Conservation (phyloP, 1,140 invertebrate genomes). For the Zaprionus inermis region DNA sequence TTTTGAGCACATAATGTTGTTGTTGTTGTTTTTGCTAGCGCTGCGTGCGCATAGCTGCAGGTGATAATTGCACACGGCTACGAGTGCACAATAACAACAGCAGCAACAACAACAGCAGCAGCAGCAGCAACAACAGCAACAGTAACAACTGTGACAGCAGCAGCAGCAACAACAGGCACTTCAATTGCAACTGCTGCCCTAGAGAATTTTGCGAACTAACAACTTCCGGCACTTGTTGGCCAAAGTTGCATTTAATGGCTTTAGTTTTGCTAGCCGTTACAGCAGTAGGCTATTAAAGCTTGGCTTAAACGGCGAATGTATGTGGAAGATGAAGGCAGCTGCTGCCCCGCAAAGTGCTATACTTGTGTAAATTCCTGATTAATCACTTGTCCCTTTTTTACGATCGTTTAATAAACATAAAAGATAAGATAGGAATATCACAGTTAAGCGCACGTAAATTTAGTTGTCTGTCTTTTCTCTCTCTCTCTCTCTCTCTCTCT, state of each 20-base stretch:
- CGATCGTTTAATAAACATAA: too few species aligned
- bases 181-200: slow-evolving; percentile 46
- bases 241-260: slow-evolving; percentile 57
- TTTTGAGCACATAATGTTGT: slow-evolving; percentile 73
- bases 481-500: too few species aligned
- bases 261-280: slow-evolving; percentile 41
- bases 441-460: too few species aligned
- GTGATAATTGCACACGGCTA: slow-evolving; percentile 75
- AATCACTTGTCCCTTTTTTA: too few species aligned
- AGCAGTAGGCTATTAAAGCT: too few species aligned
- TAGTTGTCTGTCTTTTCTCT: too few species aligned
- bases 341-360: too few species aligned
- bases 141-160: slow-evolving; percentile 6
- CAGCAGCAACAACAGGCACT: slow-evolving; percentile 48
- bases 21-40: slow-evolving; percentile 34
- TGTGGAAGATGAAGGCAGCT: too few species aligned
- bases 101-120: slow-evolving; percentile 18
- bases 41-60: slow-evolving; percentile 44
- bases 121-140: slow-evolving; percentile 37
- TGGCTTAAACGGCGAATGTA: too few species aligned
- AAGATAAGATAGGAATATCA: too few species aligned
- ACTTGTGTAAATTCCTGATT: too few species aligned
- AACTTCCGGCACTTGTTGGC: slow-evolving; percentile 55
- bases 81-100: slow-evolving; percentile 51
- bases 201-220: slow-evolving; percentile 68